A percentile compares a stretch with the other conserved stretches of the same genome.
phyloP scores from a whole-genome alignment of 2,113 vertebrate genomes.

The Regulus satrapa region DNA sequence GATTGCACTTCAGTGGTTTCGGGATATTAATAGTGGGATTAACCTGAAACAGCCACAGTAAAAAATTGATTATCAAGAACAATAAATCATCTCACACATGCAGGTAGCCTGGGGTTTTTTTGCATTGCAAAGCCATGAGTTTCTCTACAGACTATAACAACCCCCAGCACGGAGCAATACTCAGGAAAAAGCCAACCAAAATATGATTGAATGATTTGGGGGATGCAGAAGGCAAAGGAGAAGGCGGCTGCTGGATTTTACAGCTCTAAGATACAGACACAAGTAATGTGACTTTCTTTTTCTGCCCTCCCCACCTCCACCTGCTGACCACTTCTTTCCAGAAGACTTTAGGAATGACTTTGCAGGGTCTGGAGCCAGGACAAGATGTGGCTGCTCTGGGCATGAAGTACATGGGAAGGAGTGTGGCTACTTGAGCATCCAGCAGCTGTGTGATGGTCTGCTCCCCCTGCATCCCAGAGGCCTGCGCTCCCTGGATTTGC shows the following conservation, averaged over 20 bases:
- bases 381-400: not conserved
- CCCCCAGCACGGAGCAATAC: not conserved
- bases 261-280: not conserved
- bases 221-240: not conserved
- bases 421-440: fast-evolving
- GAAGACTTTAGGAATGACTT: not conserved
- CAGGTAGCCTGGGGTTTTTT: not conserved
- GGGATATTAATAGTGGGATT: constrained; percentile 17
- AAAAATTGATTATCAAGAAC: constrained; percentile 11
- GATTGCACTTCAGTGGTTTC: not conserved
- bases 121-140: not conserved
- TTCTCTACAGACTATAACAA: not conserved
- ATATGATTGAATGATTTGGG: not conserved
- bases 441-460: not conserved
- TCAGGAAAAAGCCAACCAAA: not conserved
- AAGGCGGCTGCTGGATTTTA: not conserved
- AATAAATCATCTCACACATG: not conserved
- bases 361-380: not conserved
- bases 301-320: not conserved
- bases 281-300: not conserved
- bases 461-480: not conserved
- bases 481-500: not conserved
- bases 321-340: not conserved
- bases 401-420: not conserved
- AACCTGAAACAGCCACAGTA: not conserved